Evolutionary conservation across 2,113 vertebrate species (phyloP), one percentile per base, ranked within the genome.

Genomic region (Sterrhoptilus dennistouni): DNA sequence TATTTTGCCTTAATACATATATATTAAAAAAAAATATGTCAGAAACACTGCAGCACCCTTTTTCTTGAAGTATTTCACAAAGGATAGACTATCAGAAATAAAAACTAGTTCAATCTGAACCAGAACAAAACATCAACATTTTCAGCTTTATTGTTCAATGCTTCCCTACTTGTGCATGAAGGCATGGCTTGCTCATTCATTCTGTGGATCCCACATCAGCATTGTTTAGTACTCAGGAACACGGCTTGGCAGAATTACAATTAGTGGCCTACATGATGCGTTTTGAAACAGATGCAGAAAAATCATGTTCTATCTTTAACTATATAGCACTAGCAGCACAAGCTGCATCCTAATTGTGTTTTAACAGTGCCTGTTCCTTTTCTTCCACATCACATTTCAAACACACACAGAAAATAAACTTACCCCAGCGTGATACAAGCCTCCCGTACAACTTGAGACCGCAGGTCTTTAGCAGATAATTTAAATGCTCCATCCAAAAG

Each of bases 341-440:
- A 31, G 13, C 69, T 75, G 66, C 31, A 64, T 33, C 15, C 29
- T 56, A 29, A 5, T 5, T 22, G 21, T 44, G 10, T 27, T 92
- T 77, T 59, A 88, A 71, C 14, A 31, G 5, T 8, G 11, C 4
- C 24, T 24, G 27, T 19, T 83, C 20, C 35, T 59, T 50, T 82
- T n/a, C 45, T 64, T 17, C 53, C 59, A 7, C 14, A 52, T 13
- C 9, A 25, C 21, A 31, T 60, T 63, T 70, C 5, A 69, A 93
- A 31, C 1, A 1, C 17, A 5, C 14, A 45, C 8, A 85, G 66
- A 90, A 95, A 54, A 28, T 4, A 54, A 69, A 94, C 98, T 98
- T 96, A 99, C 99, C 99, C 99, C 83, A 99, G 92, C 0, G 99
- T 99, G 98, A 99, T 99, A 97, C 99, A 99, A 97, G 99, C 99